Conservation (phyloP, 2,113 vertebrate species). For the Sinosuthora webbiana region DNA sequence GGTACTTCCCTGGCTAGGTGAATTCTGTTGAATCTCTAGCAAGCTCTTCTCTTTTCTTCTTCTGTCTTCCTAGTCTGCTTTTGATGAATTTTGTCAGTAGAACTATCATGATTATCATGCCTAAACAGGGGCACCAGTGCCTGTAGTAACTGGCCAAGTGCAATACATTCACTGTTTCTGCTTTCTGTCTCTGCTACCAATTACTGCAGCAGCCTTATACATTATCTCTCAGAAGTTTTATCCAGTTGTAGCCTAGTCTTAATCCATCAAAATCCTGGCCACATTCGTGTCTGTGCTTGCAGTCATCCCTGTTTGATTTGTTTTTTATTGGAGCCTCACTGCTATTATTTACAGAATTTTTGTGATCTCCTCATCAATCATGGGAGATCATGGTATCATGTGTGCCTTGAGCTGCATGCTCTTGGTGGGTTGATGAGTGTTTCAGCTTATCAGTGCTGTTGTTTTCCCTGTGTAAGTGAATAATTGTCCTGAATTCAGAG, state of each 20-base stretch:
- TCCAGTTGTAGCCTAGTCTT: not conserved
- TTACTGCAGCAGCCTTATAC: not conserved
- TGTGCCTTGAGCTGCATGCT: not conserved
- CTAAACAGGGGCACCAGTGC: not conserved
- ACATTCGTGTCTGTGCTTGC: not conserved
- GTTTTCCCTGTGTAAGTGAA: not conserved
- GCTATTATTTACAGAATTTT: not conserved
- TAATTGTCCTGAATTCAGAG: not conserved
- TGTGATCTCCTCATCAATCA: not conserved
- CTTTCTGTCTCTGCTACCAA: not conserved
- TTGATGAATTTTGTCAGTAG: not conserved
- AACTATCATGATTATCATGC: fast-evolving
- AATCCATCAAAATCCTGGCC: not conserved
- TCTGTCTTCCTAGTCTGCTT: not conserved
- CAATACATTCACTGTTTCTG: not conserved
- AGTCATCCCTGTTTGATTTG: not conserved
- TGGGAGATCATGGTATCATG: not conserved
- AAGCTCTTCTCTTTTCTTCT: not conserved
- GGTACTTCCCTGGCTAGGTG: not conserved
- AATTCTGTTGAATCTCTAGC: not conserved
- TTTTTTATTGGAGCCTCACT: not conserved
- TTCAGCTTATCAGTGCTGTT: not conserved
- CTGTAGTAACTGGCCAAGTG: not conserved
- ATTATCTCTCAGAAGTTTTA: not conserved
- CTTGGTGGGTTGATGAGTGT: not conserved